These are phyloP conservation scores for Brassicogethes aeneus DNA, from an alignment of 2,888 invertebrate species.

Conservation along the genomic window DNA sequence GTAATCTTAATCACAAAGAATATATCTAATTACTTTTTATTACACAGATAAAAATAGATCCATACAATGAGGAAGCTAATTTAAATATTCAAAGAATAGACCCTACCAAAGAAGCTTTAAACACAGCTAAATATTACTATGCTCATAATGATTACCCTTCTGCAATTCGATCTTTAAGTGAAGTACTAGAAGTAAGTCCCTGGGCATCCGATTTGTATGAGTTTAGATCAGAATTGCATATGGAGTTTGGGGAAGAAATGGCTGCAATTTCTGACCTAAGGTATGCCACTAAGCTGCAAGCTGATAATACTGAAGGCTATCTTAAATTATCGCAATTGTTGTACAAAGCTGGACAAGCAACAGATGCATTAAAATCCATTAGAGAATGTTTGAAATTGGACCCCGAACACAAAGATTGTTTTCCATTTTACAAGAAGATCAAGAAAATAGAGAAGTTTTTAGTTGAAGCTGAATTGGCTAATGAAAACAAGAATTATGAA, in stretches of 20 bases:
- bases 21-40: too few relatives aligned
- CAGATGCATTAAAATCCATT: conserved; percentile 84
- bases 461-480: conserved; percentile 53
- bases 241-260: conserved; percentile 65
- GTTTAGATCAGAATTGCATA: conserved; percentile 77
- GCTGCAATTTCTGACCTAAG: conserved; percentile 87
- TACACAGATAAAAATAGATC: conserved; percentile 65
- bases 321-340: conserved; percentile 74
- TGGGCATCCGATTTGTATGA: conserved; percentile 82
- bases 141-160: conserved; percentile 46
- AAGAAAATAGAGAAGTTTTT: conserved; percentile 85
- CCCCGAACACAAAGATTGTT: conserved; percentile 95
- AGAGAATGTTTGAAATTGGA: conserved; percentile 95
- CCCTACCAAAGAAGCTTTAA: conserved; percentile 54
- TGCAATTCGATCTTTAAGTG: conserved; percentile 57
- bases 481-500: conserved; percentile 53
- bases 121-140: conserved; percentile 55
- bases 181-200: conserved; percentile 72
- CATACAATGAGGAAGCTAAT: conserved; percentile 67
- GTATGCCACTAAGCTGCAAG: conserved; percentile 79
- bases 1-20: too few relatives aligned
- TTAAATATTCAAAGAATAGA: conserved; percentile 58
- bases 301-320: conserved; percentile 86
- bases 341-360: conserved; percentile 86
- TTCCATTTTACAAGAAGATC: conserved; percentile 90